Percentiles rank a stretch among this genome's conserved stretches.
phyloP scores from a whole-genome alignment of 2,888 invertebrate genomes.

The Hirtodrosophila confusa region DNA sequence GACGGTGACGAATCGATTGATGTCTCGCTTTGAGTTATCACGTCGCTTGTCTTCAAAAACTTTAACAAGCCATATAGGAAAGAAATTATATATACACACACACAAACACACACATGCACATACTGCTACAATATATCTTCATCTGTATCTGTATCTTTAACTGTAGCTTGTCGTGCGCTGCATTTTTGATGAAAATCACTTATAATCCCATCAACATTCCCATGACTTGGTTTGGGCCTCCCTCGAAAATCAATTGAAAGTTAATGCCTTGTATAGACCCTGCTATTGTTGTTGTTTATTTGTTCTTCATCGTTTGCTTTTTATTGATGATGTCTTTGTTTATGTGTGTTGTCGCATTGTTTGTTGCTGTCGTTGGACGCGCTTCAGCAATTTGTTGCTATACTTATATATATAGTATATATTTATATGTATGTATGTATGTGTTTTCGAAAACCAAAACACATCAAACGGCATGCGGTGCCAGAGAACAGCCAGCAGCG shows the following conservation, averaged over 20 bases:
- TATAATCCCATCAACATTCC: slow-evolving; percentile 78
- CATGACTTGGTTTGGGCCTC: slow-evolving; percentile 51
- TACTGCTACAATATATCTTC: slow-evolving; percentile 1
- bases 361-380: slow-evolving; percentile 71
- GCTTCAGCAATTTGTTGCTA: slow-evolving; percentile 77
- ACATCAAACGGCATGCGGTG: slow-evolving; percentile 67
- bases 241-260: slow-evolving; percentile 63
- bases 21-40: slow-evolving; percentile 79
- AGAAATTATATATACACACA: slow-evolving; percentile 32
- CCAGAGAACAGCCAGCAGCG: slow-evolving; percentile 46
- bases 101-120: slow-evolving; percentile 14
- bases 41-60: slow-evolving; percentile 72
- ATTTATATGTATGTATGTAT: slow-evolving; percentile 25
- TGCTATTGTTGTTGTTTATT: slow-evolving; percentile 52
- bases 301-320: slow-evolving; percentile 60
- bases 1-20: slow-evolving; percentile 76
- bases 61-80: slow-evolving; percentile 73
- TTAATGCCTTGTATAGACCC: slow-evolving; percentile 51
- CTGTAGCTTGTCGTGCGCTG: slow-evolving; percentile 72
- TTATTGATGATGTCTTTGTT: slow-evolving; percentile 78
- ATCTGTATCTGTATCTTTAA: slow-evolving; percentile 37
- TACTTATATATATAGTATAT: slow-evolving; percentile 31
- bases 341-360: slow-evolving; percentile 76
- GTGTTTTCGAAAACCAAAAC: slow-evolving; percentile 64
- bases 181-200: slow-evolving; percentile 79